These are phyloP conservation scores for Drosophila asahinai DNA, from an alignment of 1,140 invertebrate species.

Conservation along the genomic window DNA sequence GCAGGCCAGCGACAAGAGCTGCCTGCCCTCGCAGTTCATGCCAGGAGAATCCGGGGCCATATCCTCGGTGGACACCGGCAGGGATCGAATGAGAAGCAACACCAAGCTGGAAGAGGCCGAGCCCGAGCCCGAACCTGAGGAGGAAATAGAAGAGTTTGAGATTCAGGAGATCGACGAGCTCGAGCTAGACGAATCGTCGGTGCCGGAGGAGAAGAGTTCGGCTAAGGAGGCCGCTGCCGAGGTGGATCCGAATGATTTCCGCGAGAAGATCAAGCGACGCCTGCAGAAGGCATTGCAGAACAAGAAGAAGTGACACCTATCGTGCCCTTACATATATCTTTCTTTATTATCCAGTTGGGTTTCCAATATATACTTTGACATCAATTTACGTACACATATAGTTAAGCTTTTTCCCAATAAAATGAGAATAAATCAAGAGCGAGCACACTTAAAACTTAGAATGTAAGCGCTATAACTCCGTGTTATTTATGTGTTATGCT, in stretches of 20 bases:
- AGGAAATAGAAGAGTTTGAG: constrained; percentile 49
- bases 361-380: constrained; percentile 23
- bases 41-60: constrained; percentile 48
- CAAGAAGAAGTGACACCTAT: constrained; percentile 72
- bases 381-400: constrained; percentile 12
- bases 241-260: constrained; percentile 74
- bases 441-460: constrained; percentile 36
- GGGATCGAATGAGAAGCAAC: constrained; percentile 24
- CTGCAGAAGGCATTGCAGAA: constrained; percentile 74
- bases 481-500: neutral
- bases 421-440: constrained; percentile 57
- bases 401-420: constrained; percentile 53
- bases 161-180: constrained; percentile 53
- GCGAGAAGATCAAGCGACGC: constrained; percentile 80
- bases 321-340: constrained; percentile 5
- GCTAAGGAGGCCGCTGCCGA: constrained; percentile 18
- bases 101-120: constrained; percentile 18
- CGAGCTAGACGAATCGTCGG: constrained; percentile 29
- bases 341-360: constrained; percentile 25
- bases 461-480: constrained; percentile 33
- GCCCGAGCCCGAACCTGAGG: constrained; percentile 15
- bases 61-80: constrained; percentile 29
- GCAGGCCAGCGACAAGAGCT: constrained; percentile 80
- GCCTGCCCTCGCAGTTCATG: constrained; percentile 73
- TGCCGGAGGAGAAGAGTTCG: neutral